phyloP scores from a whole-genome alignment of 2,888 invertebrate genomes.

The Cetonia aurata region DNA sequence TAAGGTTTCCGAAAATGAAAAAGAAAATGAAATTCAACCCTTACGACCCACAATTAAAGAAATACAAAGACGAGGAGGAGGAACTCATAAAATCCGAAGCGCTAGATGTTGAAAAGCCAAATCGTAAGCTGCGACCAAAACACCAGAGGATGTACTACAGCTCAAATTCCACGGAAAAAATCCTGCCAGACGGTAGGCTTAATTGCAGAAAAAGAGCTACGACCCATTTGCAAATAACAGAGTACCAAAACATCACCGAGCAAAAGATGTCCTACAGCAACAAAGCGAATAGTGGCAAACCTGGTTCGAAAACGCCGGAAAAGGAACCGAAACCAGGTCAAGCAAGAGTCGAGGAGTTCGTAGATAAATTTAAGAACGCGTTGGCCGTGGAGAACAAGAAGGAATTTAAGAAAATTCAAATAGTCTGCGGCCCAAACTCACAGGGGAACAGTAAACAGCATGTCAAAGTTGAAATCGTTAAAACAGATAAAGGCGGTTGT shows the following conservation, averaged over 20 bases:
- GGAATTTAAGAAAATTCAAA: slow-evolving; percentile 15
- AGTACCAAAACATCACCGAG: not conserved
- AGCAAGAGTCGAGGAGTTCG: slow-evolving; percentile 20
- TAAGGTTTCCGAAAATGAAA: not conserved
- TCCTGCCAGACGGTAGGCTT: not conserved
- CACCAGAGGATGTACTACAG: slow-evolving; percentile 10
- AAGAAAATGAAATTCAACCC: slow-evolving; percentile 9
- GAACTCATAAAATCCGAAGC: not conserved
- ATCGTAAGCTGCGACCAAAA: not conserved
- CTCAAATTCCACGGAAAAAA: not conserved
- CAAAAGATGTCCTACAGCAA: slow-evolving; percentile 1
- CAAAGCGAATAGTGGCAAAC: not conserved
- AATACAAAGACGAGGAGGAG: not conserved
- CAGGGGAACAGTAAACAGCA: not conserved
- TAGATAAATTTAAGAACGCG: slow-evolving; percentile 19
- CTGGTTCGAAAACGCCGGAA: not conserved
- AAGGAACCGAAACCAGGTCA: not conserved
- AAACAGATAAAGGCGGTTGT: too few species aligned
- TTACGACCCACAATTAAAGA: not conserved
- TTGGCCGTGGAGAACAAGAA: not conserved
- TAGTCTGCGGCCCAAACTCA: not conserved
- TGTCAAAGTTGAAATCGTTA: slow-evolving; percentile 9
- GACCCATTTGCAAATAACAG: slow-evolving; percentile 15
- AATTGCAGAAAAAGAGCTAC: slow-evolving; percentile 10
- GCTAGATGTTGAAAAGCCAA: not conserved